Evolutionary conservation across 2,113 vertebrate species (phyloP).

Genomic region (Protomyctophum bolini): DNA sequence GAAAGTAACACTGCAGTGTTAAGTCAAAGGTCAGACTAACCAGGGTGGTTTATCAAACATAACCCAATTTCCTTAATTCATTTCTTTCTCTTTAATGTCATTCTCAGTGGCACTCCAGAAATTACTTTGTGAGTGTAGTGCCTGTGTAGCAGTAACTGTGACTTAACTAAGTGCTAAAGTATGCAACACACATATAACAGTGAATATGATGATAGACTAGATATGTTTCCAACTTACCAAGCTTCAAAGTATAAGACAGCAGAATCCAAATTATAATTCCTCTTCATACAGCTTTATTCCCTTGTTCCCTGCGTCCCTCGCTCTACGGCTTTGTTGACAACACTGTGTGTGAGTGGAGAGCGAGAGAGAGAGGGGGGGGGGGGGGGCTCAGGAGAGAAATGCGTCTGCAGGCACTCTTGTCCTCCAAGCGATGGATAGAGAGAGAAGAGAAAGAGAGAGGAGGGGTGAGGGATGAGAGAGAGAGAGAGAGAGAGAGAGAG

Average conservation of each 20-base stretch:
- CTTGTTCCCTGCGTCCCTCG: constrained; percentile 60
- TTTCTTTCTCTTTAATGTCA: not conserved
- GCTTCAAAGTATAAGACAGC: constrained; percentile 38
- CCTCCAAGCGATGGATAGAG: constrained; percentile 72
- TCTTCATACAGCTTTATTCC: constrained; percentile 61
- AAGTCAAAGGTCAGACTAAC: constrained; percentile 61
- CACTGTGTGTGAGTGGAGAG: constrained; percentile 58
- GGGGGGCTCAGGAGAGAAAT: constrained; percentile 77
- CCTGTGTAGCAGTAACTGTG: not conserved
- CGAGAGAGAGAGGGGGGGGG: constrained; percentile 65
- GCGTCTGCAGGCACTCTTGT: constrained; percentile 80
- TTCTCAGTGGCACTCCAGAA: not conserved
- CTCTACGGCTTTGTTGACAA: constrained; percentile 77
- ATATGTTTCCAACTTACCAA: constrained; percentile 68
- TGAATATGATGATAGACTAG: not conserved
- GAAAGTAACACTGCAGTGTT: not conserved
- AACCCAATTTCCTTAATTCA: not conserved
- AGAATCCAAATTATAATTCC: constrained; percentile 49
- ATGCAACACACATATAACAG: constrained; percentile 2
- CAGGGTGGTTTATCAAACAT: not conserved
- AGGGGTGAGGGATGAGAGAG: constrained; percentile 24
- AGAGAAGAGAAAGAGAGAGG: constrained; percentile 43
- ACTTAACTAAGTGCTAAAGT: not conserved
- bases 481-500: constrained; percentile 11
- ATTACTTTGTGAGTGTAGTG: not conserved